Conservation (phyloP, 2,888 invertebrate species). For the Drosophila quinaria region DNA sequence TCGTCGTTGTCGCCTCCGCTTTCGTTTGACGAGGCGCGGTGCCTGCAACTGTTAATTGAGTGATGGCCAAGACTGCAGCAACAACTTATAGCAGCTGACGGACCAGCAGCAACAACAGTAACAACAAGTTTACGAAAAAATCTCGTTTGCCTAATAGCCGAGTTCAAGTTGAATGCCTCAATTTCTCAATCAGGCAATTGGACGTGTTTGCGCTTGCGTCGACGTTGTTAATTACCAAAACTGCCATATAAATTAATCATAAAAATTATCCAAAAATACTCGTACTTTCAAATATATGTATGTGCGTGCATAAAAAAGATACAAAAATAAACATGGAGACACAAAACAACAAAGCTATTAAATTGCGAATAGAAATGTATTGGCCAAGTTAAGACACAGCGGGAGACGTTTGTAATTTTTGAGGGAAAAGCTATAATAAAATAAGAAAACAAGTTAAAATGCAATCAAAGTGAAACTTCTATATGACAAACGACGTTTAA, state of each 20-base stretch:
- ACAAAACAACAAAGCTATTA: constrained; percentile 12
- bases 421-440: neutral
- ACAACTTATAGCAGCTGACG: constrained; percentile 28
- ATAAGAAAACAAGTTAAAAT: neutral
- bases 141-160: constrained; percentile 84
- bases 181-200: constrained; percentile 75
- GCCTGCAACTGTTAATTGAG: constrained; percentile 74
- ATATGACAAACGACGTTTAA: neutral
- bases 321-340: neutral
- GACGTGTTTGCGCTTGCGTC: constrained; percentile 59
- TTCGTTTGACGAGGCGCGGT: constrained; percentile 40
- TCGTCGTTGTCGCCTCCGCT: constrained; percentile 12
- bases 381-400: constrained; percentile 1
- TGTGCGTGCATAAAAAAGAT: neutral
- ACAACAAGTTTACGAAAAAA: constrained; percentile 52
- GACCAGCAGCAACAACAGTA: constrained; percentile 11
- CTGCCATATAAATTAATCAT: constrained; percentile 66
- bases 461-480: neutral
- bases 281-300: constrained; percentile 23
- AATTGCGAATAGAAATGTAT: constrained; percentile 17
- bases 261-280: constrained; percentile 38
- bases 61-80: constrained; percentile 53
- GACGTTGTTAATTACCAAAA: constrained; percentile 68
- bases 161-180: constrained; percentile 84
- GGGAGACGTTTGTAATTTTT: neutral